Evolutionary conservation across 2,113 vertebrate genomes (phyloP).

Genomic region (Lophochroa leadbeateri): DNA sequence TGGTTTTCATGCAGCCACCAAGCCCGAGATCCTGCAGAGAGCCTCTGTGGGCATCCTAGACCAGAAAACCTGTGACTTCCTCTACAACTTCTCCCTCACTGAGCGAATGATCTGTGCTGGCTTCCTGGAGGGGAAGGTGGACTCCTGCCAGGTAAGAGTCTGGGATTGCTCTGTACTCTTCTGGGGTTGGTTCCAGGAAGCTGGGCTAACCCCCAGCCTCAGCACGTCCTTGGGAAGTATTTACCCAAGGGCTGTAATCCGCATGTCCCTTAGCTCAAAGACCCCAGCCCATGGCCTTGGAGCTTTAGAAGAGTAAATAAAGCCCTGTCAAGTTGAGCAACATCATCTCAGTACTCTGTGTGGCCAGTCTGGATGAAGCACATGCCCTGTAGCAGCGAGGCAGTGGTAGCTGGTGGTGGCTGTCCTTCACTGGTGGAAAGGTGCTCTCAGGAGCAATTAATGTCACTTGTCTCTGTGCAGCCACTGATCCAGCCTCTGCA

Average conservation of each 20-base stretch:
- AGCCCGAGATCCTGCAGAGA: conserved; percentile 81
- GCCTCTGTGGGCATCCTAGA: conserved; percentile 83
- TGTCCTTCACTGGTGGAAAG: not conserved
- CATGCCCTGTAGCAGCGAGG: not conserved
- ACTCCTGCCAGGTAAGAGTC: conserved; percentile 89
- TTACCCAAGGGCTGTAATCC: not conserved
- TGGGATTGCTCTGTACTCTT: not conserved
- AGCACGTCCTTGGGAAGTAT: not conserved
- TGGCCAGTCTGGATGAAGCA: not conserved
- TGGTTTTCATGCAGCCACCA: conserved; percentile 53
- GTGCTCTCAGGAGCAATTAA: not conserved
- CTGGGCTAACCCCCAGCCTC: not conserved
- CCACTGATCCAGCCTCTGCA: not conserved
- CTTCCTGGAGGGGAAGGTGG: conserved; percentile 88
- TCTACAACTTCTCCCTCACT: conserved; percentile 87
- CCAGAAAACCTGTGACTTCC: conserved; percentile 81
- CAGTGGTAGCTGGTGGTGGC: not conserved
- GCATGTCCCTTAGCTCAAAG: not conserved
- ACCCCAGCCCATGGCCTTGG: not conserved
- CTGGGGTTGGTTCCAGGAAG: not conserved
- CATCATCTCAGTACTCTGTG: not conserved
- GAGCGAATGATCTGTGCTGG: conserved; percentile 92
- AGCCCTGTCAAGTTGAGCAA: not conserved
- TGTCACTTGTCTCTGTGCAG: not conserved
- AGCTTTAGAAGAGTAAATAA: not conserved